Evolutionary conservation across 23 tunicate species (phyloP).

Genomic region (Oikopleura albicans): DNA sequence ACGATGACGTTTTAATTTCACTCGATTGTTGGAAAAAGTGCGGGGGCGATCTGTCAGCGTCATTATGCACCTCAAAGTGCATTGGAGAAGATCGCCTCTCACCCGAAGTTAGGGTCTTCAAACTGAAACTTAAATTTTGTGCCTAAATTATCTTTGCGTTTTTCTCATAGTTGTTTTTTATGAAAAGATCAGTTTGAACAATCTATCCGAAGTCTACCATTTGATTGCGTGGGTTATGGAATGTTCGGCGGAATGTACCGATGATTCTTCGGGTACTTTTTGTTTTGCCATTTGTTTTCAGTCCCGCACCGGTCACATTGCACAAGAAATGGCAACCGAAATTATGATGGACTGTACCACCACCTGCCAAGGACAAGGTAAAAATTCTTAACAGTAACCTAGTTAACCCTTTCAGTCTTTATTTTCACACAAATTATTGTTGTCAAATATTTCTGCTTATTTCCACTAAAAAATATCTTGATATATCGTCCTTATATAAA

Average conservation of each 20-base stretch:
- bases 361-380: neutral
- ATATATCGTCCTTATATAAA: no score
- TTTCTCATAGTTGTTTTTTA: no score
- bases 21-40: neutral
- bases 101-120: no score
- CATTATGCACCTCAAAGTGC: neutral
- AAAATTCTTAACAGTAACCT: no score
- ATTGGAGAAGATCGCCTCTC: neutral
- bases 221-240: neutral
- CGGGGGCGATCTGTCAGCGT: neutral
- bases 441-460: no score
- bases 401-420: no score
- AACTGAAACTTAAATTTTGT: no score
- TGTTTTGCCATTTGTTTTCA: constrained; percentile 13
- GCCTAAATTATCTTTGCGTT: no score
- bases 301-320: neutral
- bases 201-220: neutral
- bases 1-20: neutral
- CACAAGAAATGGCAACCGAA: neutral
- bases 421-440: no score
- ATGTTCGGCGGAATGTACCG: neutral
- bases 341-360: neutral
- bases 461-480: no score
- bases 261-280: neutral
- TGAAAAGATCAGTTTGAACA: no score